Base-by-base conservation (phyloP, 2,888 invertebrate genomes). In the Oligia fasciuncula region DNA sequence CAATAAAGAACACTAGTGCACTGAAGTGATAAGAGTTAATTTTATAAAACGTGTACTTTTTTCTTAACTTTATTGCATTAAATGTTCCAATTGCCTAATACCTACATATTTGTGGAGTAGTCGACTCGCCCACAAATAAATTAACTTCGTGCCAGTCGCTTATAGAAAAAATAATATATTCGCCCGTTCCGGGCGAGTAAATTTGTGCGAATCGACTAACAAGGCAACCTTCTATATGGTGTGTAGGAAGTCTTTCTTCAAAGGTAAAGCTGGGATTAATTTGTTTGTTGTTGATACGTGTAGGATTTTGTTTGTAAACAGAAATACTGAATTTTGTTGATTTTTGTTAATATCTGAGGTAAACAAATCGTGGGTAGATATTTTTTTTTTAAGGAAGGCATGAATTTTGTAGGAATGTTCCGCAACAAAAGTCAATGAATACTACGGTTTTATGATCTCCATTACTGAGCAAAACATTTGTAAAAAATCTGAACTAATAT, bases 271-370 rank as follows among this genome's bases (percentile, higher is more conserved):
- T 49, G 23, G 13, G 72, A 79, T 85, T 82, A 66, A 69, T 85
- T 82, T 79, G 66, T 83, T 82, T 82, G 49, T 74, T 60, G 54
- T 78, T 68, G 76, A 74, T 76, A 60, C 17, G 29, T 68, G 66
- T 76, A 67, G 66, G 69, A 66, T 70, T 76, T 19, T 73, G 72
- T 77, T 82, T 82, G 54, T 66, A 62, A 78, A 78, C 54, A 46
- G 43, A 54, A 49, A 80, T 54, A 40, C n/a, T 40, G 46, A 80
- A 66, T 35, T 6, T 60, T 62, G 5, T 60, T 49, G 57, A 63
- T 70, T 80, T n/a, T n/a, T n/a, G n/a, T n/a, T 40, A 51, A 57
- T 75, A 43, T 43, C 49, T 40, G 23, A 49, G 23, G 11, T 46
- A 57, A 40, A 46, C 57, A 73, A n/a, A n/a, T 5, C 13, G 40